phyloP scores from a whole-genome alignment of 1,140 invertebrate genomes.

The Colletes gigas region DNA sequence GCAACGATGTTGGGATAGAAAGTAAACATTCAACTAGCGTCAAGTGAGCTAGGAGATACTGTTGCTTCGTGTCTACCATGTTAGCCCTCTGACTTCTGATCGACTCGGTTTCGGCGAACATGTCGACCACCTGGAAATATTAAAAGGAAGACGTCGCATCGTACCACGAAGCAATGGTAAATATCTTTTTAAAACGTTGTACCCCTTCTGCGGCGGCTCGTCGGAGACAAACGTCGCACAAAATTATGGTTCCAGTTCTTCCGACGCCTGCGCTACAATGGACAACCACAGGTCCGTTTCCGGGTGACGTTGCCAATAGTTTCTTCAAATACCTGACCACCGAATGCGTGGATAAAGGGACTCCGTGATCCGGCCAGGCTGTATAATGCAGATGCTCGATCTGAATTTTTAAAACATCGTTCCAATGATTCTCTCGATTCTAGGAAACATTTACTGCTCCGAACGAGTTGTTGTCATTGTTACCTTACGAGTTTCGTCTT shows the following conservation, averaged over 20 bases:
- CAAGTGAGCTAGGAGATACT: conserved; percentile 72
- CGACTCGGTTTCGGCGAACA: conserved; percentile 57
- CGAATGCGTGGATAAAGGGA: conserved; percentile 87
- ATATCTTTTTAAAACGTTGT: conserved; percentile 14
- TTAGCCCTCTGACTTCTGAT: conserved; percentile 67
- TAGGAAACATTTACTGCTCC: background rate
- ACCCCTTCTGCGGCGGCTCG: conserved; percentile 67
- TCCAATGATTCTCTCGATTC: background rate
- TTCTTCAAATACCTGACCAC: conserved; percentile 86
- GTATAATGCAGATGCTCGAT: conserved; percentile 98
- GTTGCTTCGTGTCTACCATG: conserved; percentile 73
- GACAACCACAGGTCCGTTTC: conserved; percentile 93
- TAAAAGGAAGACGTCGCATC: background rate
- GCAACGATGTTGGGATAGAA: conserved; percentile 55
- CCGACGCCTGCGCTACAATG: conserved; percentile 89
- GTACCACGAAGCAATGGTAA: too few species aligned
- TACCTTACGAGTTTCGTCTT: conserved; percentile 84
- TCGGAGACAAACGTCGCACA: conserved; percentile 74
- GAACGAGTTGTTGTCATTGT: background rate
- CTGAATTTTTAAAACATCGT: conserved; percentile 80
- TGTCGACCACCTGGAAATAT: conserved; percentile 61
- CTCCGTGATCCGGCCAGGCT: conserved; percentile 98
- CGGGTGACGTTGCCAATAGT: conserved; percentile 85
- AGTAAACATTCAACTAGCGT: conserved; percentile 69
- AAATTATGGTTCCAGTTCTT: conserved; percentile 86